phyloP scores from a whole-genome alignment of 2,888 invertebrate species.

The Cheilosia variabilis region DNA sequence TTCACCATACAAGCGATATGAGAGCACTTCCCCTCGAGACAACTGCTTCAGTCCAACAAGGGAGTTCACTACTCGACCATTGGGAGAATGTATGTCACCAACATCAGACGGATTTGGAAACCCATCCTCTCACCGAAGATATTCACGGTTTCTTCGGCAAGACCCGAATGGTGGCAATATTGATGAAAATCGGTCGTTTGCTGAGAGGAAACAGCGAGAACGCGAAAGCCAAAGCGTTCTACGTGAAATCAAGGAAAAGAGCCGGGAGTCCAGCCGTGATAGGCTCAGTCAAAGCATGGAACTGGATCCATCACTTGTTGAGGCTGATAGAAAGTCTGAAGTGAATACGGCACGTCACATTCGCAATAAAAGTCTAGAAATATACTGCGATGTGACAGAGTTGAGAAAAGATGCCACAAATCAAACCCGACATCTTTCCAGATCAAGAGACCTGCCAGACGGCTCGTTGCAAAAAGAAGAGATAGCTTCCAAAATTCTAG shows the following conservation, averaged over 20 bases:
- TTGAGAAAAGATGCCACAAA: constrained; percentile 25
- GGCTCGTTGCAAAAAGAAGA: constrained; percentile 78
- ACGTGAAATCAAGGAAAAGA: constrained; percentile 88
- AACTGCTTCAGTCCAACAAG: constrained; percentile 80
- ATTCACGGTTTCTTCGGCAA: constrained; percentile 90
- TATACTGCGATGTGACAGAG: constrained; percentile 76
- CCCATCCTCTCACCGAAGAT: constrained; percentile 85
- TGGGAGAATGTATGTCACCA: constrained; percentile 54
- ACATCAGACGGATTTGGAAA: constrained; percentile 77
- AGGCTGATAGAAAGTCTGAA: constrained; percentile 75
- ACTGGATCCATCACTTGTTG: constrained; percentile 74
- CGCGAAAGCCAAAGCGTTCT: constrained; percentile 88
- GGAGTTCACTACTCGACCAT: constrained; percentile 79
- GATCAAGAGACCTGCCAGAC: constrained; percentile 65
- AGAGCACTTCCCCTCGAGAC: constrained; percentile 76
- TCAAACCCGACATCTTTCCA: constrained; percentile 50
- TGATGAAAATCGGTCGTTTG: constrained; percentile 87
- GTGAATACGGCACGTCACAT: constrained; percentile 77
- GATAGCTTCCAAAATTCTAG: constrained; percentile 82
- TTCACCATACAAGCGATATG: constrained; percentile 79
- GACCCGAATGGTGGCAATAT: constrained; percentile 90
- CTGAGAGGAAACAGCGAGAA: constrained; percentile 86
- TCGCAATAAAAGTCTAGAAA: constrained; percentile 82
- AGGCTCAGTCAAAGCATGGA: constrained; percentile 80
- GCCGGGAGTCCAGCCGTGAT: constrained; percentile 83